Evolutionary conservation across 2,797 vertebrate genomes (phyloP), one percentile per base, ranked within the genome.

Genomic region (Ptychobarbus kaznakovi): DNA sequence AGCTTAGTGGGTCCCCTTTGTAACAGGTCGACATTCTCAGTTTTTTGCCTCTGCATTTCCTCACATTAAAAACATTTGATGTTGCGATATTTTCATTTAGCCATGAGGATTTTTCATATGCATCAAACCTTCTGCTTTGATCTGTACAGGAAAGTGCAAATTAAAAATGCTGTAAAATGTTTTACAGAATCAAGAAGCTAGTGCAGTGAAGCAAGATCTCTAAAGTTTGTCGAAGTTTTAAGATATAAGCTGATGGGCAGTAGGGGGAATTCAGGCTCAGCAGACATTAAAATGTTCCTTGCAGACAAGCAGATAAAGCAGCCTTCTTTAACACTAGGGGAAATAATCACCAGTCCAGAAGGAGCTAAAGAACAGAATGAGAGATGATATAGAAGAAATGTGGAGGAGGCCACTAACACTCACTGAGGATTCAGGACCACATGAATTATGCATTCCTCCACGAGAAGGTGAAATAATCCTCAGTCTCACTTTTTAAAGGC

Each of bases 381-480:
- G 74, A 81, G 69, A 77, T 86, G 49, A 83, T 86, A 75, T 70
- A 77, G 80, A 80, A 65, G 85, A 78, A 73, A 74, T 69, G 80
- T 53, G 32, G 58, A 53, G 9, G 77, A 87, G 84, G 79, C 75
- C 75, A 78, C 61, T 53, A 66, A 51, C 38, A 73, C 69, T 83
- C 80, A 79, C 75, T 70, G 35, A n/a, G 79, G 53, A 76, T 86
- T 72, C 38, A 58, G 44, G 75, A 22, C 22, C 51, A 35, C 51
- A 83, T 89, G 86, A 87, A 89, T 88, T 86, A 88, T 88, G 80
- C 69, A 87, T 88, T 79, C 25, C 63, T 81, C 32, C 61, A 72
- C 84, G 82, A 87, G 78, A 87, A 88, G 85, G 86, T 89, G 74
- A 80, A 86, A 82, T 87, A 89, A 87, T 87, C 88, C 76, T 46